Conservation (phyloP, 2,113 vertebrate genomes). For the Chaenocephalus aceratus region DNA sequence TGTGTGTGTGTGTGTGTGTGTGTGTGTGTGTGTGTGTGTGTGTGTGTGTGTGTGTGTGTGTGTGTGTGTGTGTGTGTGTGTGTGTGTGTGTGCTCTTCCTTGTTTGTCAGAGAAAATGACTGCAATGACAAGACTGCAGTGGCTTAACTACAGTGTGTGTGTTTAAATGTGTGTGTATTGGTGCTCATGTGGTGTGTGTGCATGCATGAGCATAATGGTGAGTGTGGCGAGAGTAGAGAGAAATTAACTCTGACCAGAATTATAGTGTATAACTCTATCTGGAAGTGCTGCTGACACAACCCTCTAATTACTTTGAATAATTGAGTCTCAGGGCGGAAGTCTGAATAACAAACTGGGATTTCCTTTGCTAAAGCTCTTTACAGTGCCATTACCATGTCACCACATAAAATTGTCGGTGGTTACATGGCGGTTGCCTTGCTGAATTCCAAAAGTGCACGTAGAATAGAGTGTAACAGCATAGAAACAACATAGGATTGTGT, state of each 20-base stretch:
- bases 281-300: constrained; percentile 44
- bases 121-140: background rate
- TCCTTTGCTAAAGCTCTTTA: constrained; percentile 17
- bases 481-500: background rate
- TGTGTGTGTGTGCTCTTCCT: too few relatives aligned
- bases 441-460: background rate
- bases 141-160: constrained; percentile 25
- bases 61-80: too few relatives aligned
- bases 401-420: background rate
- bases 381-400: constrained; percentile 9
- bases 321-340: constrained; percentile 41
- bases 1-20: too few relatives aligned
- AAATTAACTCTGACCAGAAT: constrained; percentile 55
- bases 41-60: too few relatives aligned
- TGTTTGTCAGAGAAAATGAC: too few relatives aligned
- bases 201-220: background rate
- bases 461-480: background rate
- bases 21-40: too few relatives aligned
- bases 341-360: constrained; percentile 11
- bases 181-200: background rate
- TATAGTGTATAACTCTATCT: constrained; percentile 46
- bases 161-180: constrained; percentile 7
- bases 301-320: constrained; percentile 60
- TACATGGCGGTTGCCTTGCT: background rate
- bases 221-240: constrained; percentile 45